Evolutionary conservation across 2,113 vertebrate species (phyloP).

Genomic region (Mirza zaza): DNA sequence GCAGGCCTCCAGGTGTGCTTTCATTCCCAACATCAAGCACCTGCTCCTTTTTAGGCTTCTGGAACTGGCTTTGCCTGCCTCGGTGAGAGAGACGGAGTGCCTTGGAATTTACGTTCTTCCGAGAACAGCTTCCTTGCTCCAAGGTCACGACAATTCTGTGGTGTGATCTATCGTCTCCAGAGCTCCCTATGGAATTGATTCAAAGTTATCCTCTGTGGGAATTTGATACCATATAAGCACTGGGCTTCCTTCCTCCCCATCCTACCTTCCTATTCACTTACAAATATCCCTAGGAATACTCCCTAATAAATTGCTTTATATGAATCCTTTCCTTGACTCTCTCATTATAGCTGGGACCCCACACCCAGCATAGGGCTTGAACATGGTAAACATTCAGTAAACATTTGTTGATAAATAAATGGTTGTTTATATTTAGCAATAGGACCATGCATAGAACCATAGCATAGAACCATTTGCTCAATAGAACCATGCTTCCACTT

Average conservation of each 20-base stretch:
- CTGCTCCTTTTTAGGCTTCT: background rate
- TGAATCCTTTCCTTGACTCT: background rate
- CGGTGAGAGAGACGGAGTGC: background rate
- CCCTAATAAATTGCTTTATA: background rate
- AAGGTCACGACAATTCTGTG: background rate
- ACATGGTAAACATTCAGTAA: background rate
- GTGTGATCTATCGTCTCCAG: background rate
- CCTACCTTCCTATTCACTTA: background rate
- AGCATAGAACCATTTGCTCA: background rate
- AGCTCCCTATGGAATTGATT: background rate
- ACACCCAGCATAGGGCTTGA: background rate
- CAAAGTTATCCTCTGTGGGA: background rate
- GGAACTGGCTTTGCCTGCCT: background rate
- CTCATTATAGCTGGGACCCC: background rate
- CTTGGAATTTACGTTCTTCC: background rate
- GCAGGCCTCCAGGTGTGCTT: background rate
- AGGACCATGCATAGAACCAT: too few species aligned
- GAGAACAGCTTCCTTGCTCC: background rate
- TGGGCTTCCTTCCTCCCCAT: background rate
- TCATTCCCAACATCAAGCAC: background rate
- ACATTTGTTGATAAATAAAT: background rate
- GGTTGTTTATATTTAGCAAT: background rate
- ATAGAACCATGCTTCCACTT: background rate
- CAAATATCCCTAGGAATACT: background rate
- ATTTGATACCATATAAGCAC: background rate